A percentile compares a stretch with the other conserved stretches of the same genome.
These are phyloP conservation scores for Pionites leucogaster DNA, from an alignment of 2,113 vertebrate genomes.

Conservation along the genomic window DNA sequence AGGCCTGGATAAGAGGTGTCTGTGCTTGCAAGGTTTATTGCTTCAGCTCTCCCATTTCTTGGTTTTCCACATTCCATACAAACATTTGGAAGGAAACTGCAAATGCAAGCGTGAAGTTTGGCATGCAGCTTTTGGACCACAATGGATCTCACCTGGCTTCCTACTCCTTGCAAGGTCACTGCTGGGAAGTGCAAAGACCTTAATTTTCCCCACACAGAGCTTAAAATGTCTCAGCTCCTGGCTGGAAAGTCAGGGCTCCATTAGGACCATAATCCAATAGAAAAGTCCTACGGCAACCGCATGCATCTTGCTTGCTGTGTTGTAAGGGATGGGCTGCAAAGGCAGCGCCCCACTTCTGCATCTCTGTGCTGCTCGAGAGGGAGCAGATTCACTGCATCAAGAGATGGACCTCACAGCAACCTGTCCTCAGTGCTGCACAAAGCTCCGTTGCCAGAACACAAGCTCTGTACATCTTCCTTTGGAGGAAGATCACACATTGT, in stretches of 20 bases:
- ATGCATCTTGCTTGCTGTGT: background rate
- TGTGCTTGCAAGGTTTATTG: background rate
- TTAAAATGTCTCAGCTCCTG: background rate
- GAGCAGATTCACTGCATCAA: background rate
- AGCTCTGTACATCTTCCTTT: background rate
- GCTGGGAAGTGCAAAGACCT: conserved; percentile 2
- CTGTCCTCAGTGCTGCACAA: accelerated
- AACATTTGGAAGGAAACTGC: background rate
- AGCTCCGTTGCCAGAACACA: background rate
- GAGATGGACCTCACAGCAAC: background rate
- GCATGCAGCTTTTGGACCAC: background rate
- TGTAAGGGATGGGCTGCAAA: background rate
- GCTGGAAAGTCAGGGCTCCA: background rate
- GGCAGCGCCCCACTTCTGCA: background rate
- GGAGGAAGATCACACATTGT: background rate
- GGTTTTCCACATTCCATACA: background rate
- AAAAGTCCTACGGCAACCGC: background rate
- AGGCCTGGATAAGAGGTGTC: background rate
- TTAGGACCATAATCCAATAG: background rate
- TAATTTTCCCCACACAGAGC: background rate
- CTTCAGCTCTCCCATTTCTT: background rate
- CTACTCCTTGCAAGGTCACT: background rate
- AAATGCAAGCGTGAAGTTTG: background rate
- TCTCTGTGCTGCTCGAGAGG: background rate
- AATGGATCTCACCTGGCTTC: background rate